Base-by-base conservation (phyloP, 2,797 vertebrate genomes). In the Poeciliopsis presidionis region DNA sequence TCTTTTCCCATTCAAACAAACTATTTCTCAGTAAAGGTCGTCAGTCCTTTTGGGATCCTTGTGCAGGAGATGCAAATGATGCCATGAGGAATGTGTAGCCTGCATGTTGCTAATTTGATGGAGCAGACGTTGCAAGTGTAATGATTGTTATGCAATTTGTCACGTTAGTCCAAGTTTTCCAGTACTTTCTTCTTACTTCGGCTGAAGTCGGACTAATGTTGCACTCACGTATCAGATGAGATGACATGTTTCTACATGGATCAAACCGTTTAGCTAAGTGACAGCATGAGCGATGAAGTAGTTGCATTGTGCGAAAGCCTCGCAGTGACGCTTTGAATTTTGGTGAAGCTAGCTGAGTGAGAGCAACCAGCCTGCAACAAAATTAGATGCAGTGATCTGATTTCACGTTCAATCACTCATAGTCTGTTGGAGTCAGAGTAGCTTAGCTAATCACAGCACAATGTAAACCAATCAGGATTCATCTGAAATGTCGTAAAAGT, bases 331-430 rank as follows among this genome's bases (percentile, higher is more conserved):
- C 69, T 80, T 36, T 78, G 74, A n/a, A 70, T 67, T 33, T 30
- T 41, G 41, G 61, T 74, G 53, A 78, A 28, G 9, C 72, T 71
- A n/a, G 41, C 47, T 33, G 70, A 53, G 28, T 1, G 49, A 59
- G 61, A 49, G 25, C 76, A 67, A 82, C 47, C 69, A 13, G 72
- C 67, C 18, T 9, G 13, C 6, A 79, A 46, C 13, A 72, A 65
- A 43, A 61, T 74, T 7, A 78, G 77, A 69, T 69, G 75, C 46
- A 13, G 30, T 22, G 33, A 47, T 63, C 39, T 49, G 49, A 84
- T 79, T 77, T 57, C 63, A 80, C 82, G 47, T 80, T 12, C 33
- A 80, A 41, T 22, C 43, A 75, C 33, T 53, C n/a, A 39, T 72
- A 69, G 16, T 33, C 67, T 5, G 2, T 41, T 41, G 13, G 33